Percentiles rank a stretch among this genome's conserved stretches.
These are phyloP conservation scores for Parasteatoda tepidariorum DNA, from an alignment of 1,140 invertebrate species.

Conservation along the genomic window DNA sequence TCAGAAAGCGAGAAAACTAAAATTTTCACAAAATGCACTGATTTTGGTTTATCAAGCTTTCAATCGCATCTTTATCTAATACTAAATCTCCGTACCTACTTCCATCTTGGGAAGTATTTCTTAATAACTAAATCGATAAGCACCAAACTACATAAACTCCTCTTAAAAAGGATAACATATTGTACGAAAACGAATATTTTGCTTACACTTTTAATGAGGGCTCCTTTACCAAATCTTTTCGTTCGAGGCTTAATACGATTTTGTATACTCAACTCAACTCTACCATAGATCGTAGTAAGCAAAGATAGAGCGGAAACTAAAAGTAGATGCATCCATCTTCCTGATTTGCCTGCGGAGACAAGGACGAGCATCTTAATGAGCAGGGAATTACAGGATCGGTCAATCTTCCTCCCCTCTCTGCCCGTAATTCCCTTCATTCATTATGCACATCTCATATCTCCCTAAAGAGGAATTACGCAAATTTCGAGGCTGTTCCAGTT, in stretches of 20 bases:
- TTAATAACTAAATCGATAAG: too few species aligned
- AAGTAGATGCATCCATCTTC: not conserved
- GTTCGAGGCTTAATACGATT: not conserved
- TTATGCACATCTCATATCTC: not conserved
- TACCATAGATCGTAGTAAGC: not conserved
- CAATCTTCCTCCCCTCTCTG: not conserved
- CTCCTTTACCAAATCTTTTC: not conserved
- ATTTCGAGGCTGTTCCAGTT: not conserved
- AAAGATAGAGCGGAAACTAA: not conserved
- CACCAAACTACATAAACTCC: too few species aligned
- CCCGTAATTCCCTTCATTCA: not conserved
- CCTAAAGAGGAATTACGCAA: not conserved
- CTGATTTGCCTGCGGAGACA: not conserved
- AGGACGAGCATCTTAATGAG: not conserved
- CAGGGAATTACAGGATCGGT: not conserved
- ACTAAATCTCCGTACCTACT: too few species aligned
- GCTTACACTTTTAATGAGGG: not conserved
- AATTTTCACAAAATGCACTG: too few species aligned
- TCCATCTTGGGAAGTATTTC: too few species aligned
- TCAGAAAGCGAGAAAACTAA: too few species aligned
- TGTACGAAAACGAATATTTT: not conserved
- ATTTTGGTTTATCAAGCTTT: too few species aligned
- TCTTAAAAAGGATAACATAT: too few species aligned
- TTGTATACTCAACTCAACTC: not conserved
- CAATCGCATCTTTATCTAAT: too few species aligned